Evolutionary conservation across 2,797 vertebrate species (phyloP).

Genomic region (Sebastes oblongus): DNA sequence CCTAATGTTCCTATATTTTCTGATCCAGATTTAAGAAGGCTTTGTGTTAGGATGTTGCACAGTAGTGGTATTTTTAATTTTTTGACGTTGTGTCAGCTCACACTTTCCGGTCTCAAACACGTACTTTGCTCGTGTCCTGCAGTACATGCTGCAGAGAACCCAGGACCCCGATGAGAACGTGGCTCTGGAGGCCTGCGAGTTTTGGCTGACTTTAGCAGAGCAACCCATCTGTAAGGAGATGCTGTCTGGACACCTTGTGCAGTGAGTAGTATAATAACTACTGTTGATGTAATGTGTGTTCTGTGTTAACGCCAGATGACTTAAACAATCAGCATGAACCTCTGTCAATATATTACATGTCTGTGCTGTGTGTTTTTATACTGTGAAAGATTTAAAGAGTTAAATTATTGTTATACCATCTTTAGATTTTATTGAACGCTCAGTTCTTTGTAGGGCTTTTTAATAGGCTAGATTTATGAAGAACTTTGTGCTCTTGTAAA

Average conservation of each 20-base stretch:
- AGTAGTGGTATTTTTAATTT: neutral
- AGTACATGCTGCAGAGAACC: constrained; percentile 98
- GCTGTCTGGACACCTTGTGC: constrained; percentile 90
- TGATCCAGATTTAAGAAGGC: constrained; percentile 52
- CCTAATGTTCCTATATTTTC: constrained; percentile 43
- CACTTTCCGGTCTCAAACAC: neutral
- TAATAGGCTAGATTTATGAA: no score
- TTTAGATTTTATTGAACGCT: neutral
- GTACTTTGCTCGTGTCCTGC: neutral
- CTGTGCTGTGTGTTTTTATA: neutral
- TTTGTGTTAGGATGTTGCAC: neutral
- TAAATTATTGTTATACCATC: no score
- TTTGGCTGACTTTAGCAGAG: constrained; percentile 95
- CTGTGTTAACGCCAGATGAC: neutral
- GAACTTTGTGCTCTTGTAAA: no score
- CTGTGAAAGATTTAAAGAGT: no score
- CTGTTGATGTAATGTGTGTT: neutral
- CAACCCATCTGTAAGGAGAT: constrained; percentile 97
- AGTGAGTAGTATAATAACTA: constrained; percentile 82
- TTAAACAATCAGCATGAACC: neutral
- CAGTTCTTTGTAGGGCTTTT: no score
- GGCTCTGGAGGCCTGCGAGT: constrained; percentile 94
- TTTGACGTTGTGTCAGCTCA: neutral
- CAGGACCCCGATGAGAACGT: constrained; percentile 96
- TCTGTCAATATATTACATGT: neutral